Evolutionary conservation across 2,797 vertebrate genomes (phyloP).

Genomic region (Sebastes miniatus): DNA sequence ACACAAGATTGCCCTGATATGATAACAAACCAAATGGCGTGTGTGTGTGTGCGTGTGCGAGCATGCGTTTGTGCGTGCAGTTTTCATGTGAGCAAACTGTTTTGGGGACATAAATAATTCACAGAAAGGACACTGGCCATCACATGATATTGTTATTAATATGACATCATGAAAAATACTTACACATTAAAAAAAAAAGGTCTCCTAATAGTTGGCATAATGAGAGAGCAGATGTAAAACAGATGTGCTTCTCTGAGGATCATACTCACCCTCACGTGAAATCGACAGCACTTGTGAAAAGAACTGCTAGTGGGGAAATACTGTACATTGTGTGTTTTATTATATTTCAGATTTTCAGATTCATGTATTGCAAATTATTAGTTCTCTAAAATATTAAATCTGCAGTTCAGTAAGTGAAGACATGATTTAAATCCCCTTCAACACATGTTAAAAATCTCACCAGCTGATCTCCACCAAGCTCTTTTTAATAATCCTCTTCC

Average conservation of each 20-base stretch:
- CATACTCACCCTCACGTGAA: background rate
- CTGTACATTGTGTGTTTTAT: background rate
- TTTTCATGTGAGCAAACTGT: background rate
- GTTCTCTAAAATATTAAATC: background rate
- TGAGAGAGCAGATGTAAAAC: slow-evolving; percentile 2
- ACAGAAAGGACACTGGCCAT: background rate
- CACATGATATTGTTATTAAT: background rate
- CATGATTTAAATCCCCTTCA: background rate
- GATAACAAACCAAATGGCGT: slow-evolving; percentile 5
- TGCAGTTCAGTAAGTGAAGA: background rate
- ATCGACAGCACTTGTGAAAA: background rate
- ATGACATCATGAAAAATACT: background rate
- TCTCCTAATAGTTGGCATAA: background rate
- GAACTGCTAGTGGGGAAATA: background rate
- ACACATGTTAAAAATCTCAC: background rate
- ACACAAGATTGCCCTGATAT: background rate
- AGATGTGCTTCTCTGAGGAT: background rate
- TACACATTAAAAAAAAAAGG: background rate
- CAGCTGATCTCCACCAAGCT: background rate
- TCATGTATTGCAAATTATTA: background rate
- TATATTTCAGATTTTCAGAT: background rate
- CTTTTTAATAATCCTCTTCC: background rate
- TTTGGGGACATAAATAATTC: background rate
- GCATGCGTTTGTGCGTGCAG: background rate
- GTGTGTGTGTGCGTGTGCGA: background rate